Conservation (phyloP, 1,140 invertebrate species). For the Capitella teleta region DNA sequence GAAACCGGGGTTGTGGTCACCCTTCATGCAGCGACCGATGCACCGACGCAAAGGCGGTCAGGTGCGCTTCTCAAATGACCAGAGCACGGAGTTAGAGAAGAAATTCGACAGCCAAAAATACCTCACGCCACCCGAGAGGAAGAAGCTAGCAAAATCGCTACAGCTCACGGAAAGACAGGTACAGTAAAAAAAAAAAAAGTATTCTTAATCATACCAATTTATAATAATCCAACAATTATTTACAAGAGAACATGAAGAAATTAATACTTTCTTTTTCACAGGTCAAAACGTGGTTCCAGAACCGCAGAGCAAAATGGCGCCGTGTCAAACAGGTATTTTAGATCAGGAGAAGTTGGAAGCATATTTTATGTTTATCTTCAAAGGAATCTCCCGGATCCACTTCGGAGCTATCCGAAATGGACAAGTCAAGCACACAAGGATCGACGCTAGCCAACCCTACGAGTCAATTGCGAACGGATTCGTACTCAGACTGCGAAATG, state of each 20-base stretch:
- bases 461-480: too few species aligned
- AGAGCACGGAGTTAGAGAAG: constrained; percentile 64
- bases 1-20: constrained; percentile 30
- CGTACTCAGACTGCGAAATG: too few species aligned
- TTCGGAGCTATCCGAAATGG: too few species aligned
- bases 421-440: too few species aligned
- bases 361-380: too few species aligned
- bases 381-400: too few species aligned
- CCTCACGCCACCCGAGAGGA: constrained; percentile 64
- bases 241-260: neutral
- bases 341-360: too few species aligned
- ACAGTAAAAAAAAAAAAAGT: neutral
- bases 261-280: neutral
- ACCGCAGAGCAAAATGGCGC: constrained; percentile 10
- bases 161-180: constrained; percentile 69
- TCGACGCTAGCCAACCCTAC: too few species aligned
- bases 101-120: constrained; percentile 68
- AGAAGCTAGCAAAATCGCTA: constrained; percentile 58
- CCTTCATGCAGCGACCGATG: constrained; percentile 29
- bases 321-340: constrained; percentile 10
- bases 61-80: constrained; percentile 66
- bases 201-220: neutral
- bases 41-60: constrained; percentile 60
- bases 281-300: constrained; percentile 14
- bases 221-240: neutral